Conservation (phyloP, 2,888 invertebrate genomes). For the Cremastinae sp. region DNA sequence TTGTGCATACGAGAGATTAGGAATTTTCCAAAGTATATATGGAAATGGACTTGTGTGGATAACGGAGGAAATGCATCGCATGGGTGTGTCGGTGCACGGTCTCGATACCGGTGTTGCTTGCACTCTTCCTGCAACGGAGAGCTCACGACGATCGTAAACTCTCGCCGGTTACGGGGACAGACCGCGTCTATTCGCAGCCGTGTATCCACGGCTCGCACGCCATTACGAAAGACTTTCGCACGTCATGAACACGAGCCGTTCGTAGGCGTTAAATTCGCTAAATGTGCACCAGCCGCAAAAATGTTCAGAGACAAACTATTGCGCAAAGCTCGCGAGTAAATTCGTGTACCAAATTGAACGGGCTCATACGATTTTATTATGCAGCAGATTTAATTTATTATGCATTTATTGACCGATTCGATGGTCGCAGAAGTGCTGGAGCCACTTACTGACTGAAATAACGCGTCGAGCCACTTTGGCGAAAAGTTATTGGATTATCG, state of each 20-base stretch:
- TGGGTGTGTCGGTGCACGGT: constrained; percentile 26
- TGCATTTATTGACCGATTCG: too few relatives aligned
- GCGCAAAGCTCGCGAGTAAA: background rate
- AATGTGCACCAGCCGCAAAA: background rate
- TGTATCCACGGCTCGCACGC: constrained; percentile 8
- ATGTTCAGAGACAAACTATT: constrained; percentile 2
- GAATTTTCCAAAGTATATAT: too few relatives aligned
- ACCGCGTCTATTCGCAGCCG: constrained; percentile 16
- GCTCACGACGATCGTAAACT: constrained; percentile 68
- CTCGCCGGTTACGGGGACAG: constrained; percentile 62
- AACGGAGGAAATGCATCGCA: constrained; percentile 5
- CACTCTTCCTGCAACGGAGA: constrained; percentile 65
- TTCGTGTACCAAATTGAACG: background rate
- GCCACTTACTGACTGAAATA: too few relatives aligned
- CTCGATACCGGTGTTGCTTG: constrained; percentile 41
- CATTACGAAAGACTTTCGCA: constrained; percentile 58
- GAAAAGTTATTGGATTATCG: too few relatives aligned
- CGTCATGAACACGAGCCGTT: constrained; percentile 1
- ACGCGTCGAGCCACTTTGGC: too few relatives aligned
- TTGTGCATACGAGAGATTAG: too few relatives aligned
- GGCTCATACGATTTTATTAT: too few relatives aligned
- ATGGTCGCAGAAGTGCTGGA: too few relatives aligned
- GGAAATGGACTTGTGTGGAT: background rate
- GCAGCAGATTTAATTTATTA: too few relatives aligned
- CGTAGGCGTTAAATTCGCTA: constrained; percentile 24